Percentiles rank a stretch among this genome's conserved stretches.
phyloP scores from a whole-genome alignment of 1,140 invertebrate species.

The Pseudomyrmex gracilis region DNA sequence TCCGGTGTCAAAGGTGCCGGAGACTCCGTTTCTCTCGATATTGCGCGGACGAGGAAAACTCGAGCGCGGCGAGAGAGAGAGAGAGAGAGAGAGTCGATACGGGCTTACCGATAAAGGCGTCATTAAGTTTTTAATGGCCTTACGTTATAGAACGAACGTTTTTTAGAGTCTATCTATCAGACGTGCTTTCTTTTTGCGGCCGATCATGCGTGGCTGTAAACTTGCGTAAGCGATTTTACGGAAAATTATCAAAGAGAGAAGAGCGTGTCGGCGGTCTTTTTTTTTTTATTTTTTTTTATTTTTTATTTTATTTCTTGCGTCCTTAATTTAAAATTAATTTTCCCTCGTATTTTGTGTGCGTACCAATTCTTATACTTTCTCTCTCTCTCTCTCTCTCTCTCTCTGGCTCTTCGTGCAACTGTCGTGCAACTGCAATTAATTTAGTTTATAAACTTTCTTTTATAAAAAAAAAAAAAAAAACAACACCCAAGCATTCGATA shows the following conservation, averaged over 20 bases:
- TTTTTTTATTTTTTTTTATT: neutral
- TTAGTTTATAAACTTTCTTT: too few species aligned
- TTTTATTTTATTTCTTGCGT: conserved; percentile 12
- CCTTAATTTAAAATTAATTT: conserved; percentile 34
- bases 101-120: conserved; percentile 48
- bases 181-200: conserved; percentile 27
- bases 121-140: conserved; percentile 58
- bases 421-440: too few species aligned
- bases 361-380: conserved; percentile 7
- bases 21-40: conserved; percentile 7
- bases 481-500: too few species aligned
- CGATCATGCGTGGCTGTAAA: conserved; percentile 39
- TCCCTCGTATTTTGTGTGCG: conserved; percentile 7
- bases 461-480: too few species aligned
- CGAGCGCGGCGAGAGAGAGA: neutral
- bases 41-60: neutral
- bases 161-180: conserved; percentile 38
- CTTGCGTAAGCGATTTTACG: conserved; percentile 47
- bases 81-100: conserved; percentile 12
- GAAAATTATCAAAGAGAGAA: conserved; percentile 48
- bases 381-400: conserved; percentile 24
- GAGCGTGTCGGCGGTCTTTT: conserved; percentile 15
- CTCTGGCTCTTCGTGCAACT: neutral
- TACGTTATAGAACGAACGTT: conserved; percentile 38
- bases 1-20: neutral